Evolutionary conservation across 1,140 invertebrate genomes (phyloP).

Genomic region (Drosophila ambigua): DNA sequence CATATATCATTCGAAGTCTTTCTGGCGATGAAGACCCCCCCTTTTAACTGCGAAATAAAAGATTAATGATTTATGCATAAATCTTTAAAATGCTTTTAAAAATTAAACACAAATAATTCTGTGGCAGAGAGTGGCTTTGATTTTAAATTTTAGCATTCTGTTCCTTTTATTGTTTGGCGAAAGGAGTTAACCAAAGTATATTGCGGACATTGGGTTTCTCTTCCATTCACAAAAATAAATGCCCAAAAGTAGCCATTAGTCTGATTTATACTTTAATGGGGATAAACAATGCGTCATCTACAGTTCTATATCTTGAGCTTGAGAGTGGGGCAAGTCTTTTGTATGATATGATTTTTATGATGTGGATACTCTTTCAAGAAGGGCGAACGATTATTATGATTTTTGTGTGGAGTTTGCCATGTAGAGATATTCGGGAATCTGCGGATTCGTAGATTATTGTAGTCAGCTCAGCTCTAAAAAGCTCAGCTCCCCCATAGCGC

Average conservation of each 20-base stretch:
- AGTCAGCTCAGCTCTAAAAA: no score
- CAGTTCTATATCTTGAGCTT: constrained; percentile 5
- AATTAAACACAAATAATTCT: constrained; percentile 32
- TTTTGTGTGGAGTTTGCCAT: no score
- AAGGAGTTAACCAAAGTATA: constrained; percentile 24
- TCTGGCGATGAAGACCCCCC: constrained; percentile 46
- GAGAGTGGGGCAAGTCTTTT: no score
- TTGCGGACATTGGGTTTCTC: constrained; percentile 24
- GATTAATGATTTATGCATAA: constrained; percentile 48
- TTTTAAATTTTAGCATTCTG: constrained; percentile 23
- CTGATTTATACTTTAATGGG: constrained; percentile 19
- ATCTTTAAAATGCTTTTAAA: constrained; percentile 46
- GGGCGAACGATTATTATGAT: background rate
- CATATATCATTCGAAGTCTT: constrained; percentile 41
- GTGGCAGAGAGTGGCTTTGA: constrained; percentile 27
- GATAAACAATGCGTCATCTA: constrained; percentile 10
- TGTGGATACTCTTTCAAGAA: background rate
- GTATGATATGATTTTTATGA: background rate
- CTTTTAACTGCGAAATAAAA: constrained; percentile 41
- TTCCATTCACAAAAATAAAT: constrained; percentile 30
- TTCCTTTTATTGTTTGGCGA: constrained; percentile 41
- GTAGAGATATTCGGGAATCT: no score
- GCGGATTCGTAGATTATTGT: no score
- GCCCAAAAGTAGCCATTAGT: constrained; percentile 20
- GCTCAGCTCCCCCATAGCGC: no score